Base-by-base conservation (phyloP, 2,888 invertebrate genomes). In the Drosophila colorata region DNA sequence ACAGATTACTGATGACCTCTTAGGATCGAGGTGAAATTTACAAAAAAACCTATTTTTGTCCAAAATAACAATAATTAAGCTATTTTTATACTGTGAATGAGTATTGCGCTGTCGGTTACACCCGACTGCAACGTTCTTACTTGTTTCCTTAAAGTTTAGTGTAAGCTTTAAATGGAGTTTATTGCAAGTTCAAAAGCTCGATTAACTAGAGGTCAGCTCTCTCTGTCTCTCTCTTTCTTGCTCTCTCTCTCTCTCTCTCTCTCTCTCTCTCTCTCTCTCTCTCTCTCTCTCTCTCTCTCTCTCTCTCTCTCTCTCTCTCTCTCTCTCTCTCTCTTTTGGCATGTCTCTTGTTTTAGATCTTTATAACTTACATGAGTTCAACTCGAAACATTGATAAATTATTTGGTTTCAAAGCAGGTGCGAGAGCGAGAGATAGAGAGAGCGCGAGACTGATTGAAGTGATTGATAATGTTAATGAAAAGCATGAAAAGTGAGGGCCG, bases 351-450 rank as follows among this genome's bases (percentile, higher is more conserved):
- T 11, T 11, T 16, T 23, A 46, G 61, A 64, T 61, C 38, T 64
- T 23, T 38, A 31, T 46, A 40, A 46, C 47, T 31, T 25, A 13
- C 48, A 47, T 40, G 18, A 65, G 31, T 18, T 7, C 14, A 38
- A 18, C n/a, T 18, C 43, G 23, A 31, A 60, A 31, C 53, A 44
- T 67, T 67, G 38, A 67, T 38, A 23, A 38, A 37, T 66, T 64
- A 16, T 8, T 37, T 43, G 23, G 57, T 16, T 41, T 40, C 31
- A 9, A 16, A 31, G 20, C 37, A 51, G 52, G 14, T 52, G 40
- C 20, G 31, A 40, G n/a, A 20, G 61, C 20, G 20, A 35, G 13
- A 9, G 25, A 14, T 14, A 6, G 31, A 20, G 7, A 11, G 31
- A 40, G 28, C 8, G 28, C 2, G 28, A 28, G 16, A 33, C 18